Base-by-base conservation (phyloP, 2,888 invertebrate species). In the Scaptomyza reducta region DNA sequence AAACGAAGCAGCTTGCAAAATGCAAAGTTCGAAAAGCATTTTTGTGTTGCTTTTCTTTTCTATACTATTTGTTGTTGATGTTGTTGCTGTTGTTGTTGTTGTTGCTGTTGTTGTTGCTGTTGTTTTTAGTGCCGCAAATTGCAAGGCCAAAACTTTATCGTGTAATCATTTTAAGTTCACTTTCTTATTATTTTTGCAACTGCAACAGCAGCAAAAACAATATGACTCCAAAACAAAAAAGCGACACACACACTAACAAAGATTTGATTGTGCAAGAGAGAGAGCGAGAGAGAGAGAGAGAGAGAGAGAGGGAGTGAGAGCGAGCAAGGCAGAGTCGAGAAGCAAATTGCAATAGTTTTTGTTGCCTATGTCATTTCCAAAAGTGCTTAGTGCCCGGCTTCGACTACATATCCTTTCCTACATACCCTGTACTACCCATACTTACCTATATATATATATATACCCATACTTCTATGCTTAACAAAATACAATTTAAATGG, bases 81-180 rank as follows among this genome's bases (percentile, higher is more conserved):
- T 53, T 44, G 9, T 44, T 25, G 35, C 13, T 45, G 56, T 40
- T 46, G 57, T 44, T 42, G 40, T 40, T 31, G 18, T 6, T 38
- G 25, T 16, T 45, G 33, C 25, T 33, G 47, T 22, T 42, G 50
- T 18, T 56, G 67, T 45, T 61, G 46, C 6, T 62, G 50, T 46
- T 71, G 57, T 63, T 71, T 33, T 56, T 41, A 60, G 72, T 56
- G 77, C 64, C 68, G 63, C 85, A 85, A 85, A 85, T 82, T 82
- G 79, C 85, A 71, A 82, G 74, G 63, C 73, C 65, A 82, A 85
- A 85, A 82, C 79, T 82, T 82, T 82, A 75, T 73, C 85, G 77
- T 82, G 82, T 85, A 82, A 82, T 82, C 82, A 82, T 85, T 85
- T 82, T 82, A 82, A 82, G 82, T 82, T 82, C 82, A 70, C 77